Evolutionary conservation across 2,113 vertebrate species (phyloP).

Genomic region (Nannospalax galili): DNA sequence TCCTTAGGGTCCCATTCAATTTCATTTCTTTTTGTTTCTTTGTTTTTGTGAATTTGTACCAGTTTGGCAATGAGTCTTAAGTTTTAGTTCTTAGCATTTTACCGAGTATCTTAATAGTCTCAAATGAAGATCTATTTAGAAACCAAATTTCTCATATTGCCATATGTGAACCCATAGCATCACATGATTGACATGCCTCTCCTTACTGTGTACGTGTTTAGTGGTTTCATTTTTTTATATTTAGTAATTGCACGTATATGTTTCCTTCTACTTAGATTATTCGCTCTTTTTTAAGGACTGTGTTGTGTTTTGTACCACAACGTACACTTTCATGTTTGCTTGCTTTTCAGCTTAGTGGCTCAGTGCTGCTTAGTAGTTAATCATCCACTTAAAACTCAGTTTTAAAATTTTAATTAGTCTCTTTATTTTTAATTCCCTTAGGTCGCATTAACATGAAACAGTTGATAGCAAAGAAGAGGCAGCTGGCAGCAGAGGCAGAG

Average conservation of each 20-base stretch:
- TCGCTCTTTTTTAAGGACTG: neutral
- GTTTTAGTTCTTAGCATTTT: neutral
- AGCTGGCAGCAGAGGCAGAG: constrained; percentile 88
- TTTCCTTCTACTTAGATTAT: neutral
- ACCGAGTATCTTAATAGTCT: neutral
- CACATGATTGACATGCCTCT: neutral
- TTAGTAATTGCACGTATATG: neutral
- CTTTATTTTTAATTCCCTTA: constrained; percentile 76
- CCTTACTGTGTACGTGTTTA: neutral
- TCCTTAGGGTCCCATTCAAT: neutral
- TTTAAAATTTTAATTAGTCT: neutral
- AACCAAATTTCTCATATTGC: neutral
- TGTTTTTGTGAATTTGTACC: neutral
- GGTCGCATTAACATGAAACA: constrained; percentile 85
- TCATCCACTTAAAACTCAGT: neutral
- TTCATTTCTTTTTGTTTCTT: neutral
- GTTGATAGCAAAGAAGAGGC: constrained; percentile 85
- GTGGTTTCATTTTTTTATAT: neutral
- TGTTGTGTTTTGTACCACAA: neutral
- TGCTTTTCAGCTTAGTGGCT: constrained; percentile 22
- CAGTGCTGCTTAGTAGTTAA: neutral
- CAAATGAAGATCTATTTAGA: neutral
- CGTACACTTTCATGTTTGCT: neutral
- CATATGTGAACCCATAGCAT: neutral
- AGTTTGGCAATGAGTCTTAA: neutral